phyloP scores from a whole-genome alignment of 1,140 invertebrate species.

The Sycobia sp. region DNA sequence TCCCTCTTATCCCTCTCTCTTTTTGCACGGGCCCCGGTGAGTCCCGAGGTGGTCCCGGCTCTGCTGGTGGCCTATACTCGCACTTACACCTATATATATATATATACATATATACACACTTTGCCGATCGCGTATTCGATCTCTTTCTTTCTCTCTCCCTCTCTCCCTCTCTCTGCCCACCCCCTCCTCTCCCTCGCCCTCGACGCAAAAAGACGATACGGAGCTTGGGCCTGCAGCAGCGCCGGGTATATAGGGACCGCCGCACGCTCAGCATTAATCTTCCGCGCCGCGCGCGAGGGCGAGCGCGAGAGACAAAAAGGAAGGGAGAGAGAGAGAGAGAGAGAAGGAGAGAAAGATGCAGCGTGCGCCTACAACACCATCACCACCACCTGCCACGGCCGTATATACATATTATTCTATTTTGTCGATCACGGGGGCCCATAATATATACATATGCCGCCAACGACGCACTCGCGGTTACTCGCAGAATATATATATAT shows the following conservation, averaged over 20 bases:
- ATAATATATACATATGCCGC: too few relatives aligned
- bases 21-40: conserved; percentile 38
- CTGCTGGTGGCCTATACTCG: conserved; percentile 62
- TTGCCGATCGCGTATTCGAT: conserved; percentile 62
- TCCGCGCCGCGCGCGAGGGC: too few relatives aligned
- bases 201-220: conserved; percentile 5
- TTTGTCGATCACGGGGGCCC: conserved; percentile 18
- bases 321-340: not conserved
- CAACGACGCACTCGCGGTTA: too few relatives aligned
- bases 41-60: conserved; percentile 56
- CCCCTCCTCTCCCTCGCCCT: conserved; percentile 25
- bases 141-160: too few relatives aligned
- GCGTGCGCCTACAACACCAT: too few relatives aligned
- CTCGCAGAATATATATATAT: too few relatives aligned
- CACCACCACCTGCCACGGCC: conserved; percentile 22
- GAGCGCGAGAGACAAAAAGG: not conserved
- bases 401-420: too few relatives aligned
- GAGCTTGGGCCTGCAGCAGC: not conserved
- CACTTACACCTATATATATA: conserved; percentile 59
- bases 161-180: too few relatives aligned
- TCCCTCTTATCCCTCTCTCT: conserved; percentile 40
- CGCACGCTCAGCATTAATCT: conserved; percentile 25
- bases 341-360: too few relatives aligned
- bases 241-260: not conserved
- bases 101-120: too few relatives aligned